Evolutionary conservation across 1,140 invertebrate species (phyloP).

Genomic region (Drosophila sp.): DNA sequence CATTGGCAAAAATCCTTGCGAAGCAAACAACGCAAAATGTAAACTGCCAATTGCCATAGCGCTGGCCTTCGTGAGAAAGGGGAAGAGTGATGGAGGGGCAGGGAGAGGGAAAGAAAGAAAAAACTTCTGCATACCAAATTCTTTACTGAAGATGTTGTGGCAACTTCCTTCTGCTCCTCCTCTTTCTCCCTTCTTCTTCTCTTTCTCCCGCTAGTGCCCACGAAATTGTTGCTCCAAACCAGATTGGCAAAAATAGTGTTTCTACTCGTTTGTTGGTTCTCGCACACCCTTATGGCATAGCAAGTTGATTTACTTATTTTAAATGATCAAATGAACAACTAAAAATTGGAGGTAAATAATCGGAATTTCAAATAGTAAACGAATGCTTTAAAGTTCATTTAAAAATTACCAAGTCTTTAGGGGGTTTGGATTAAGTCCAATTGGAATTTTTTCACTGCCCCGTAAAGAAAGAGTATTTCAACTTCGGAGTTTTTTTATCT

Average conservation of each 20-base stretch:
- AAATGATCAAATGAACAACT: background rate
- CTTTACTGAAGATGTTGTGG: conserved; percentile 75
- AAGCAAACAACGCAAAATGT: conserved; percentile 55
- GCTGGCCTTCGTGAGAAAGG: background rate
- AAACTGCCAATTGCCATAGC: conserved; percentile 78
- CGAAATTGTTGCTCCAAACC: conserved; percentile 73
- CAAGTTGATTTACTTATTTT: background rate
- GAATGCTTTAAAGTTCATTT: background rate
- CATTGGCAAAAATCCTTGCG: conserved; percentile 67
- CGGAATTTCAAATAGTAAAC: background rate
- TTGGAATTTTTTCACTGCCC: too few species aligned
- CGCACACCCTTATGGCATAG: background rate
- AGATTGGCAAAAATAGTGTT: conserved; percentile 72
- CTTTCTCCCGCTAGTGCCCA: conserved; percentile 14
- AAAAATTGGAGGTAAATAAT: too few species aligned
- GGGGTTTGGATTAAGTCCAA: too few species aligned
- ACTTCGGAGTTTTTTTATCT: conserved; percentile 8
- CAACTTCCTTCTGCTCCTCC: conserved; percentile 48
- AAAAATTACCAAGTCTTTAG: too few species aligned
- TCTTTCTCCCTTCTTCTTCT: background rate
- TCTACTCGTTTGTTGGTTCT: background rate
- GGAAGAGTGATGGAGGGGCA: background rate
- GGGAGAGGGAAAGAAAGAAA: background rate
- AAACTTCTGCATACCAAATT: conserved; percentile 74
- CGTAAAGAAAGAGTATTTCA: background rate